phyloP scores from a whole-genome alignment of 1,140 invertebrate species.

The Zaprionus capensis region DNA sequence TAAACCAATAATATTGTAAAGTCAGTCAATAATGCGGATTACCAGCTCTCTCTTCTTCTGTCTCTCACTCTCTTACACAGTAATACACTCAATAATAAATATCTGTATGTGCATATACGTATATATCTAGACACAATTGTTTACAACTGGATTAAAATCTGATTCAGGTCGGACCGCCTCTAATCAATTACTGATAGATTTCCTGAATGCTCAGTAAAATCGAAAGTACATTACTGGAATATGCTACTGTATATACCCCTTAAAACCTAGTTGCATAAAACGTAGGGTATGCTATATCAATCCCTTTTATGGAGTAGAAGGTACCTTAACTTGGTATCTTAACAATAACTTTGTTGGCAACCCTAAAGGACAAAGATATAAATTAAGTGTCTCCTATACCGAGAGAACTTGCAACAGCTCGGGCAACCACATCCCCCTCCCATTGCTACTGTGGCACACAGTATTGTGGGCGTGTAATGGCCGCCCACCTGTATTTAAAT shows the following conservation, averaged over 20 bases:
- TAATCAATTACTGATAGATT: too few relatives aligned
- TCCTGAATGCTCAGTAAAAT: too few relatives aligned
- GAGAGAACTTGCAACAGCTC: not conserved
- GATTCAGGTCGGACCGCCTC: too few relatives aligned
- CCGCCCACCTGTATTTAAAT: conserved; percentile 65
- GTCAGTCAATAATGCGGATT: too few relatives aligned
- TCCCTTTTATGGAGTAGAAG: not conserved
- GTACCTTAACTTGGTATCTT: not conserved
- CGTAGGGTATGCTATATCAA: not conserved
- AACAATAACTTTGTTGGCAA: not conserved
- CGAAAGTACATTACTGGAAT: too few relatives aligned
- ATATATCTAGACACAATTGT: too few relatives aligned
- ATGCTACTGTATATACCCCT: not conserved
- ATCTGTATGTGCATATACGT: too few relatives aligned
- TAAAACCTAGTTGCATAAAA: not conserved
- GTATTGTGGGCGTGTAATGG: conserved; percentile 4
- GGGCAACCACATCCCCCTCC: not conserved
- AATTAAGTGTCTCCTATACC: not conserved
- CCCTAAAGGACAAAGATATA: not conserved
- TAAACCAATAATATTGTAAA: too few relatives aligned
- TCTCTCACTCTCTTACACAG: too few relatives aligned
- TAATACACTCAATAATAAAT: too few relatives aligned
- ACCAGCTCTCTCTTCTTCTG: too few relatives aligned
- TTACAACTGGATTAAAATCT: too few relatives aligned
- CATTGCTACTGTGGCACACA: not conserved